A percentile compares a stretch with the other conserved stretches of the same genome.
These are phyloP conservation scores for Girardinichthys multiradiatus DNA, from an alignment of 2,113 vertebrate species.

Conservation along the genomic window DNA sequence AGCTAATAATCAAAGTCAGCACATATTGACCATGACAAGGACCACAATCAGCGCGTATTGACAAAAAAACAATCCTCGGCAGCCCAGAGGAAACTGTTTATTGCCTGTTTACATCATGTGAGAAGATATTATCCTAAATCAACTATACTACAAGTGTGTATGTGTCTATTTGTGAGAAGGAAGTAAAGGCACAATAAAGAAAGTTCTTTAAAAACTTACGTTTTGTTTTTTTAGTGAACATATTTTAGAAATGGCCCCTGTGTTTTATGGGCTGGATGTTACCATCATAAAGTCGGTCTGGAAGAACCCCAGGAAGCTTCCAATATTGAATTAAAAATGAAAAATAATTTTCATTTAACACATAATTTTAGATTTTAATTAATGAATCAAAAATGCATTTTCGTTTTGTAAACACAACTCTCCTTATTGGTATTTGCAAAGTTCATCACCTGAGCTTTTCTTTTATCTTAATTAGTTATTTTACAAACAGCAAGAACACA, in stretches of 20 bases:
- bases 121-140: conserved; percentile 47
- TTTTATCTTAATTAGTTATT: neutral
- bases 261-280: neutral
- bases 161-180: neutral
- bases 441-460: neutral
- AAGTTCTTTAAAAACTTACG: neutral
- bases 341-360: neutral
- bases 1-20: conserved; percentile 75
- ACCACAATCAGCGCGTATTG: conserved; percentile 71
- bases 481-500: neutral
- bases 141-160: neutral
- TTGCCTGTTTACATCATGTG: conserved; percentile 40
- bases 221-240: neutral
- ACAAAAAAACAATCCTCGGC: conserved; percentile 55
- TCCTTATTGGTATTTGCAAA: too few species aligned
- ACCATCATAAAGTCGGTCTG: too few species aligned
- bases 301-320: too few species aligned
- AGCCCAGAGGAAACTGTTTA: conserved; percentile 55
- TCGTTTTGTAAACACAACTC: neutral
- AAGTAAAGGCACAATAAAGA: neutral
- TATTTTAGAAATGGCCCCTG: neutral
- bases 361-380: neutral
- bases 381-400: neutral
- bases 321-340: neutral
- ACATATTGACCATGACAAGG: conserved; percentile 74